Percentiles rank a stretch among this genome's conserved stretches.
Conservation (phyloP, 2,113 vertebrate species). For the Cyphomyrus plagiostoma region DNA sequence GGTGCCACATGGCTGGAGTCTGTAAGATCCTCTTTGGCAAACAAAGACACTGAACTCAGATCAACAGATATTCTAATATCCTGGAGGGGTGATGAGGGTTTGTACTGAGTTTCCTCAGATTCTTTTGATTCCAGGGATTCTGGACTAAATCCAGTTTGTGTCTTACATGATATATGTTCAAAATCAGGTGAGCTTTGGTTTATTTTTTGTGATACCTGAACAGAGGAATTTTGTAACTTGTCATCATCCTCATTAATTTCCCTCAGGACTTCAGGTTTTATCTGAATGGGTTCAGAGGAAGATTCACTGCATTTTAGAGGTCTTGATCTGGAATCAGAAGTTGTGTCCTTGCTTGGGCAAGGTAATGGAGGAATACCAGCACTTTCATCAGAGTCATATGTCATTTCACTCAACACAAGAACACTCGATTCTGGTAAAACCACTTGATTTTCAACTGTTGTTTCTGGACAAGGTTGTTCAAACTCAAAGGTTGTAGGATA, state of each 20-base stretch:
- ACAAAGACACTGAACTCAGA: neutral
- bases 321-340: neutral
- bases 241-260: neutral
- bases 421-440: conserved; percentile 2
- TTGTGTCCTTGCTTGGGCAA: neutral
- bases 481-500: neutral
- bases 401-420: neutral
- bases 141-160: neutral
- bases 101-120: neutral
- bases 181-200: neutral
- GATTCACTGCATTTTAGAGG: neutral
- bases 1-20: neutral
- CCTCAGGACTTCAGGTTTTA: neutral
- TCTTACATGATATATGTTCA: neutral
- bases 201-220: neutral
- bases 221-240: neutral
- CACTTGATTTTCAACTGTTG: neutral
- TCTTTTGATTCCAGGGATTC: conserved; percentile 25
- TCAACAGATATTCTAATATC: neutral
- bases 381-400: neutral
- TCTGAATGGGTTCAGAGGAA: neutral
- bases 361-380: neutral
- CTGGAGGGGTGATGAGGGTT: neutral
- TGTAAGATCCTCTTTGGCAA: neutral
- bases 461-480: neutral